A percentile compares a stretch with the other conserved stretches of the same genome.
phyloP scores from a whole-genome alignment of 2,797 vertebrate species.

The Artibeus lituratus region DNA sequence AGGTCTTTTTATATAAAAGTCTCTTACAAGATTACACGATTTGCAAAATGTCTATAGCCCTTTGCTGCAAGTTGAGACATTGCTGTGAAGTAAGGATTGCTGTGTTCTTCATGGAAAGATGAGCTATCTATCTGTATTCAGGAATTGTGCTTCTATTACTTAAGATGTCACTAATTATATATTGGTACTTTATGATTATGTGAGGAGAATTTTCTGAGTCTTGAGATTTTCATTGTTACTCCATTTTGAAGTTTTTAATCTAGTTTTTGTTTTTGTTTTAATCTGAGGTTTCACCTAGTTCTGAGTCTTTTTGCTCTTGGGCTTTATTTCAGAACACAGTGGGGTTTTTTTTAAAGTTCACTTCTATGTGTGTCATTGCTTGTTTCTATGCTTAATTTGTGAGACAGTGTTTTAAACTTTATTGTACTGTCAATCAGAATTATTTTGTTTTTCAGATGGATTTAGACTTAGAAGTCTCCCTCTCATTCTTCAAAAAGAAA shows the following conservation, averaged over 20 bases:
- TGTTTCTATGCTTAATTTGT: not conserved
- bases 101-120: not conserved
- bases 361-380: not conserved
- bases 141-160: not conserved
- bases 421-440: not conserved
- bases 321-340: conserved; percentile 6
- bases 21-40: not conserved
- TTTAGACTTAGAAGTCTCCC: not conserved
- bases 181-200: not conserved
- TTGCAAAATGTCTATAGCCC: not conserved
- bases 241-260: conserved; percentile 15
- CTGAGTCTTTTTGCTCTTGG: not conserved
- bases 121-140: not conserved
- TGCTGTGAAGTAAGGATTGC: not conserved
- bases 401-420: not conserved
- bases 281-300: conserved; percentile 16
- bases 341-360: not conserved
- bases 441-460: not conserved
- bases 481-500: not conserved
- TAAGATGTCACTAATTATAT: not conserved
- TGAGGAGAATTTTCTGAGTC: conserved; percentile 4
- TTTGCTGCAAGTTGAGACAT: not conserved
- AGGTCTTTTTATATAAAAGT: not conserved
- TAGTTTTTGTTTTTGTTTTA: not conserved
- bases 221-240: not conserved